phyloP scores from a whole-genome alignment of 2,888 invertebrate genomes.

The Carterocephalus palaemon region DNA sequence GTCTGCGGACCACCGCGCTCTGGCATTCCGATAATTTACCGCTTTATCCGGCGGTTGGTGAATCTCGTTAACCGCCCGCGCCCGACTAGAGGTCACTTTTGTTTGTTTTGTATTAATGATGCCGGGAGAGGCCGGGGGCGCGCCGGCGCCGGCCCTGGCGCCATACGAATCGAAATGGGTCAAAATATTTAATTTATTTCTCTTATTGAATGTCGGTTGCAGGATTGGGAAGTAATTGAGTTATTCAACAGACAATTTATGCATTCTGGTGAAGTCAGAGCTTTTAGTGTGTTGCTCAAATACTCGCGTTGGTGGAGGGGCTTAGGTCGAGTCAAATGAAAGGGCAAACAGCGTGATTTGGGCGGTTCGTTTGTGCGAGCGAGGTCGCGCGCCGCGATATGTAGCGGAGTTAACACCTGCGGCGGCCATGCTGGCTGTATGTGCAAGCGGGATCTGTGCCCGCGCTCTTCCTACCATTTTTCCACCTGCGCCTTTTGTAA shows the following conservation, averaged over 20 bases:
- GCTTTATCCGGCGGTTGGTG: slow-evolving; percentile 74
- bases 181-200: slow-evolving; percentile 74
- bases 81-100: slow-evolving; percentile 74
- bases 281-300: slow-evolving; percentile 60
- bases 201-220: slow-evolving; percentile 57
- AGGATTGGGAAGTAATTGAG: slow-evolving; percentile 60
- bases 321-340: slow-evolving; percentile 49
- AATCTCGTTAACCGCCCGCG: slow-evolving; percentile 74
- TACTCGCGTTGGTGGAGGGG: slow-evolving; percentile 45
- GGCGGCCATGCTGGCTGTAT: slow-evolving; percentile 59
- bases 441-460: slow-evolving; percentile 50
- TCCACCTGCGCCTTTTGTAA: slow-evolving; percentile 54
- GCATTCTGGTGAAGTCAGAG: slow-evolving; percentile 52
- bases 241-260: slow-evolving; percentile 49
- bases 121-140: slow-evolving; percentile 69
- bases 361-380: slow-evolving; percentile 71
- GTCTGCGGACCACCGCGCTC: slow-evolving; percentile 66
- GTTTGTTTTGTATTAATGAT: slow-evolving; percentile 77
- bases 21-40: slow-evolving; percentile 75
- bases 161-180: slow-evolving; percentile 65
- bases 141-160: slow-evolving; percentile 72
- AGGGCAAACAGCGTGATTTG: slow-evolving; percentile 63
- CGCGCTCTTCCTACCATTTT: slow-evolving; percentile 42
- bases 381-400: slow-evolving; percentile 43
- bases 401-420: slow-evolving; percentile 66